phyloP scores from a whole-genome alignment of 2,797 vertebrate species.

The Acrocephalus scirpaceus region DNA sequence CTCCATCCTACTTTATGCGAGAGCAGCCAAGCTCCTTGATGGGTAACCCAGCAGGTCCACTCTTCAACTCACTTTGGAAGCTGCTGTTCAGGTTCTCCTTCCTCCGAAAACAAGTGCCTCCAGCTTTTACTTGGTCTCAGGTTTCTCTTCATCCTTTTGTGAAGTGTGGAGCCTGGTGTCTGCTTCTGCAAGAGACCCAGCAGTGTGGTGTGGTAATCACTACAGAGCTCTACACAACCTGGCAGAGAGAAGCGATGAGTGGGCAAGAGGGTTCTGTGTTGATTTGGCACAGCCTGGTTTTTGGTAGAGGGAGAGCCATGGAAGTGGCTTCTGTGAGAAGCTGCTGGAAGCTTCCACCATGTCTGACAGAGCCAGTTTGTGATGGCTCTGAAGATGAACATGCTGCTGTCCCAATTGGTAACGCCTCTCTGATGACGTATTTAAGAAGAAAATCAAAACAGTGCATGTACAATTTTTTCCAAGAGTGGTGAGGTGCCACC shows the following conservation, averaged over 20 bases:
- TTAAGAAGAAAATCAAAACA: background rate
- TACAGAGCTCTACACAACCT: background rate
- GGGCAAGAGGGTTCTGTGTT: background rate
- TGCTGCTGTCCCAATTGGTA: background rate
- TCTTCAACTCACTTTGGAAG: accelerated
- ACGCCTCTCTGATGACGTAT: background rate
- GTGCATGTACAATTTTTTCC: background rate
- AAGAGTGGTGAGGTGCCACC: background rate
- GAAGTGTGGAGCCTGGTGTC: background rate
- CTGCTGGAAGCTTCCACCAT: background rate
- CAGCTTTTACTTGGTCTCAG: accelerated
- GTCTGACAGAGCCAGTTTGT: background rate
- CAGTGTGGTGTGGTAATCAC: background rate
- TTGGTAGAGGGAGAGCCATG: background rate
- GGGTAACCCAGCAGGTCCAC: background rate
- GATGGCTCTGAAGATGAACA: background rate
- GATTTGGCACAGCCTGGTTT: background rate
- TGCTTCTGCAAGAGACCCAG: background rate
- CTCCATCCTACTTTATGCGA: background rate
- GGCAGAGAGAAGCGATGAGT: background rate
- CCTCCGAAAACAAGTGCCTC: background rate
- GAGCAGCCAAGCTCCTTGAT: background rate
- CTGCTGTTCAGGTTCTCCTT: background rate
- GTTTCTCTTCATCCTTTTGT: accelerated
- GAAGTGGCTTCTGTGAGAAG: background rate